Evolutionary conservation across 2,888 invertebrate species (phyloP).

Genomic region (Drosophila niveifrons): DNA sequence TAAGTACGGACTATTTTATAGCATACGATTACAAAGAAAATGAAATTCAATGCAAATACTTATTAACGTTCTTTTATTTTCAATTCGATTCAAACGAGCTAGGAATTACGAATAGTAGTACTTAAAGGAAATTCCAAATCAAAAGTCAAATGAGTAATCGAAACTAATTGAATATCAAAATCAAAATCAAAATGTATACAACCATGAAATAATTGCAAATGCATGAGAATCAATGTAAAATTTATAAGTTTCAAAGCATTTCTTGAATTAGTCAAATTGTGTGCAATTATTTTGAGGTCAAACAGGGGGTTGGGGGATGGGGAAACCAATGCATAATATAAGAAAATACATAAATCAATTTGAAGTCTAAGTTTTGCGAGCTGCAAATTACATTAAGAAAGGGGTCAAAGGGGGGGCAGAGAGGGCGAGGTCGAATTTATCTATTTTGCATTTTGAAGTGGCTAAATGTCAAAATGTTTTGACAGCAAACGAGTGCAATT

Average conservation of each 20-base stretch:
- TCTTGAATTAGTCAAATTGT: constrained; percentile 46
- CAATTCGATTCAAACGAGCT: constrained; percentile 73
- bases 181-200: background rate
- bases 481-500: constrained; percentile 65
- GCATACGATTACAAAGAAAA: constrained; percentile 58
- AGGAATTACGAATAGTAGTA: constrained; percentile 65
- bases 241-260: constrained; percentile 25
- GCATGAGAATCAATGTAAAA: constrained; percentile 20
- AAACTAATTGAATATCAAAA: constrained; percentile 26
- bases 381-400: constrained; percentile 39
- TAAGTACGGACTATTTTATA: constrained; percentile 49
- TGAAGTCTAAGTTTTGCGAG: constrained; percentile 22
- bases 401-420: constrained; percentile 9
- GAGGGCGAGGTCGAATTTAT: constrained; percentile 22
- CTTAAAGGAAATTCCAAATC: constrained; percentile 39
- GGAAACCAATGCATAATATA: constrained; percentile 55
- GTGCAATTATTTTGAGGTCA: constrained; percentile 70
- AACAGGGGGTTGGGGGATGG: background rate
- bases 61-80: constrained; percentile 40
- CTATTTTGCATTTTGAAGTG: constrained; percentile 57
- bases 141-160: constrained; percentile 41
- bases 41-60: constrained; percentile 60
- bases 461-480: constrained; percentile 71
- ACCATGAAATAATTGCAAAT: constrained; percentile 56
- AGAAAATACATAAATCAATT: constrained; percentile 50